A percentile compares a stretch with the other conserved stretches of the same genome.
These are phyloP conservation scores for Drosophila mojavensis DNA, from an alignment of 1,140 invertebrate genomes.

Conservation along the genomic window DNA sequence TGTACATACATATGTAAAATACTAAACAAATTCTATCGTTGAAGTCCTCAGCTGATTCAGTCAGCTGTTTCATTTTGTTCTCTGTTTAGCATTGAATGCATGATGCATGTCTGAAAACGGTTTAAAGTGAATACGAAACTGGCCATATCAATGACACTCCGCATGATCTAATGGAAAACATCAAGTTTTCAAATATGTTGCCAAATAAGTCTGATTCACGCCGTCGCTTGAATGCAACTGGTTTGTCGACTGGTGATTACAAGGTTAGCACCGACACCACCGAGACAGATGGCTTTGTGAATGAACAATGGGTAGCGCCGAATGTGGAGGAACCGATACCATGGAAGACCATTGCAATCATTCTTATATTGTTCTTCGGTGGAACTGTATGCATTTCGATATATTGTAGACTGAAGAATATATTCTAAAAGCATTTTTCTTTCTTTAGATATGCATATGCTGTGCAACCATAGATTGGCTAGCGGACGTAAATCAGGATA, in stretches of 20 bases:
- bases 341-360: constrained; percentile 67
- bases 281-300: constrained; percentile 63
- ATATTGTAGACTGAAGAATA: neutral
- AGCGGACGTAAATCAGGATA: constrained; percentile 38
- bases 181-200: constrained; percentile 47
- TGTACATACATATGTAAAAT: neutral
- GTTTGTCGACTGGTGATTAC: constrained; percentile 9
- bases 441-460: constrained; percentile 49
- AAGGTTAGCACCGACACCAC: constrained; percentile 34
- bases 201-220: constrained; percentile 61
- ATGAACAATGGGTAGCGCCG: constrained; percentile 60
- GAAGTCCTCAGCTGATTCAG: constrained; percentile 1
- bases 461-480: constrained; percentile 54
- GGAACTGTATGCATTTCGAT: constrained; percentile 47
- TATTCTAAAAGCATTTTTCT: neutral
- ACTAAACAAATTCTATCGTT: neutral
- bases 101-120: constrained; percentile 2
- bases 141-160: constrained; percentile 11
- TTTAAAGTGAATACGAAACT: neutral
- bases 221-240: constrained; percentile 54
- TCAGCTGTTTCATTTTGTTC: constrained; percentile 32
- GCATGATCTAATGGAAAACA: neutral
- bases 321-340: constrained; percentile 30
- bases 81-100: neutral
- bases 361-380: constrained; percentile 53